These are phyloP conservation scores for Boleophthalmus pectinirostris DNA, from an alignment of 2,113 vertebrate genomes.

Conservation along the genomic window DNA sequence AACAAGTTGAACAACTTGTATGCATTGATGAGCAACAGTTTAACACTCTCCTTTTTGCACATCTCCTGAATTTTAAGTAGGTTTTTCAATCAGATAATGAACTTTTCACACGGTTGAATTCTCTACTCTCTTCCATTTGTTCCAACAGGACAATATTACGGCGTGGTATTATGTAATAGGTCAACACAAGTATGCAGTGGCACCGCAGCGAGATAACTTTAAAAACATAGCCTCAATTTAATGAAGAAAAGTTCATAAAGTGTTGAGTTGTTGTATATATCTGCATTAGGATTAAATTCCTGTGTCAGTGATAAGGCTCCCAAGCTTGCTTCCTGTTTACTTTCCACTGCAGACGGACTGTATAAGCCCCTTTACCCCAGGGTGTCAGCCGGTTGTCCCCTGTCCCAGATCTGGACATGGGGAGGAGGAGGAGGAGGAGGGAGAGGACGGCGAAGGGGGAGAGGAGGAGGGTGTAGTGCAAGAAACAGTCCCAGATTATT, in stretches of 20 bases:
- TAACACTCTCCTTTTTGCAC: background rate
- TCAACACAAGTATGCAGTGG: conserved; percentile 12
- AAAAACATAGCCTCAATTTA: conserved; percentile 13
- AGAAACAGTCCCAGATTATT: conserved; percentile 60
- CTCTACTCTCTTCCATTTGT: background rate
- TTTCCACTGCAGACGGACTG: conserved; percentile 46
- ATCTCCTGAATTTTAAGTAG: background rate
- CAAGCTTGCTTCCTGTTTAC: conserved; percentile 71
- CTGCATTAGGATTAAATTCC: conserved; percentile 53
- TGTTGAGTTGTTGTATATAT: conserved; percentile 56
- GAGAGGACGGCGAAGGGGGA: background rate
- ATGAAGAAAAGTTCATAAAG: conserved; percentile 25
- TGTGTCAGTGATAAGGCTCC: conserved; percentile 56
- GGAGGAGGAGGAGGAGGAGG: conserved; percentile 6
- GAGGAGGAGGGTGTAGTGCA: background rate
- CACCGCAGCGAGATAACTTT: conserved; percentile 15
- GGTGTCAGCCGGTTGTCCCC: conserved; percentile 36
- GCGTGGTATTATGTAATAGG: background rate
- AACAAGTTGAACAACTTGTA: too few species aligned
- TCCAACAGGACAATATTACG: background rate
- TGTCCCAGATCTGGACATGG: conserved; percentile 24
- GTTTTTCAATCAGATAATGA: background rate
- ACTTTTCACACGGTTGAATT: background rate
- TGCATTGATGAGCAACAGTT: too few species aligned
- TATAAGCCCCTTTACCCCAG: conserved; percentile 53